Percentiles rank a stretch among this genome's conserved stretches.
phyloP scores from a whole-genome alignment of 2,888 invertebrate species.

The Melanargia galathea region DNA sequence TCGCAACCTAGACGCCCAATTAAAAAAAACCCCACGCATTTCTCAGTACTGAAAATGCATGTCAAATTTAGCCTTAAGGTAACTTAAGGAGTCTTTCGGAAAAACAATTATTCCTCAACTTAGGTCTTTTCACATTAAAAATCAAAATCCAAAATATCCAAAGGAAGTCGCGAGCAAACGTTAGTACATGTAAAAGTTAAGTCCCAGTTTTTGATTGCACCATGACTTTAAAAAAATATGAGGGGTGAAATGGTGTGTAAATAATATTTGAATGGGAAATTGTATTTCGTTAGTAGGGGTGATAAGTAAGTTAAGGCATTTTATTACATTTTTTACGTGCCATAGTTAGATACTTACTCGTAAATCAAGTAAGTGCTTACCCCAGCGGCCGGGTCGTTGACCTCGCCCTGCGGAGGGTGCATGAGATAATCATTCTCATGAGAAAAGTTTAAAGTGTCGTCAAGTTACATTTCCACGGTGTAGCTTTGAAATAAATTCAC shows the following conservation, averaged over 20 bases:
- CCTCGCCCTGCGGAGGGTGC: conserved; percentile 17
- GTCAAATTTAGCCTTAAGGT: too few species aligned
- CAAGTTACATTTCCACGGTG: conserved; percentile 6
- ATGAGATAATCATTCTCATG: conserved; percentile 22
- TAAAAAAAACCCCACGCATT: too few species aligned
- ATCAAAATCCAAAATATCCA: too few species aligned
- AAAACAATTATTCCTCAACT: too few species aligned
- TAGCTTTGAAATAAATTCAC: not conserved
- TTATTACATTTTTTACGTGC: conserved; percentile 14
- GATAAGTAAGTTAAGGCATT: conserved; percentile 17
- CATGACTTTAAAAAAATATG: too few species aligned
- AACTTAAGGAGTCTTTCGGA: too few species aligned
- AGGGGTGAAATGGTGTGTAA: conserved; percentile 2
- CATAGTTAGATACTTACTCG: conserved; percentile 11
- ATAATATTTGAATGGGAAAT: conserved; percentile 1
- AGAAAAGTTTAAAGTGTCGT: conserved; percentile 21
- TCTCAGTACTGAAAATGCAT: too few species aligned
- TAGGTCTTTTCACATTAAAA: too few species aligned
- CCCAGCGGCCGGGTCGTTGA: conserved; percentile 11
- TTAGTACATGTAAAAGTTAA: too few species aligned
- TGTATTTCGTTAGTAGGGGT: conserved; percentile 1
- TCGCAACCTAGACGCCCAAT: too few species aligned
- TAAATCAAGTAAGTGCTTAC: conserved; percentile 16
- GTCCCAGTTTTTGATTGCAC: too few species aligned
- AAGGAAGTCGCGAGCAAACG: too few species aligned